Evolutionary conservation across 2,113 vertebrate genomes (phyloP), one percentile per base, ranked within the genome.

Genomic region (Sorex fumeus): DNA sequence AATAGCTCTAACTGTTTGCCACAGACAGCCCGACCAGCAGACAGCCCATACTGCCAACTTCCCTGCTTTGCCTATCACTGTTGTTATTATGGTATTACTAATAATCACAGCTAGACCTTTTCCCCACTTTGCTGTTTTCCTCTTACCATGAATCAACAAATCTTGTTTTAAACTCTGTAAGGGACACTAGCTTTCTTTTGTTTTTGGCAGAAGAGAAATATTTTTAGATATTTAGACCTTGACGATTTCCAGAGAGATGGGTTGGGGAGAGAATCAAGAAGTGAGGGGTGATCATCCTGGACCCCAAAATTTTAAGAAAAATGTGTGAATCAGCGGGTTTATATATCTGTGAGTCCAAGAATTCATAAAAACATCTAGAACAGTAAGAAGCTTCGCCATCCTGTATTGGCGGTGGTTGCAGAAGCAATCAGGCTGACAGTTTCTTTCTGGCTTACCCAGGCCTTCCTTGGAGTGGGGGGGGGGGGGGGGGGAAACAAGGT

Each of bases 91-190:
- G 34, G 32, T 94, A 66, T 10, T 16, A 2, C 25, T 13, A 79
- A 57, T 76, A 88, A 94, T 70, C 6, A 4, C 15, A 93, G 89
- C 0, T 82, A 28, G 62, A 45, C 40, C 60, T 28, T 72, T 79
- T 40, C 2, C 45, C 28, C 32, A 6, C 28, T 80, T 40, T 76
- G 21, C 19, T 93, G 1, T 0, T 82, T 96, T 66, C 64, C 89
- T 93, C 95, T 94, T 91, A 92, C 86, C 32, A 28, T 21, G 70
- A 96, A 67, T 95, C 84, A 93, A 81, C 90, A 86, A 87, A 90
- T 34, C 34, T 78, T 7, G 0, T 87, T 96, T 81, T 64, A 87
- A 75, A 34, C 40, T 85, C 8, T 11, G 11, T 32, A 86, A 93
- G 82, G 40, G 80, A 16, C 2, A n/a, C 6, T 66, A 40, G 10